Base-by-base conservation (phyloP, 1,140 invertebrate genomes). In the Pseudobourletiella spinata region DNA sequence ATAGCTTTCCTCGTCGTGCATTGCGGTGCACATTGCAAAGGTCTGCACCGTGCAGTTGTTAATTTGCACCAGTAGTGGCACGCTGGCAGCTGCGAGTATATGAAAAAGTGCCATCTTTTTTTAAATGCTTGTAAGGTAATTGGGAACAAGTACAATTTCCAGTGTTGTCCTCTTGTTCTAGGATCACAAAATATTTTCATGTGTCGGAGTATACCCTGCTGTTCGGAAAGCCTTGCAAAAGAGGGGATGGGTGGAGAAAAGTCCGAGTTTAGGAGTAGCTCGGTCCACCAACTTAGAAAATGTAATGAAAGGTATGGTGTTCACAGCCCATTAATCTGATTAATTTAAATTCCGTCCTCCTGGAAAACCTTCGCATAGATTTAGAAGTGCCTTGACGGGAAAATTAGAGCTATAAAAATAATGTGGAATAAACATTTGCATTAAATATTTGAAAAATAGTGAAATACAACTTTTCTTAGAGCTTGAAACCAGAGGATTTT, bases 181-280 rank as follows among this genome's bases (percentile, higher is more conserved):
- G 78, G 74, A 76, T 65, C 73, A 74, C 14, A 78, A 78, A 67
- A 73, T 81, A 25, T 81, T 79, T 69, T 76, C 75, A 0, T 77
- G 79, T 28, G 74, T 77, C 30, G 79, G 79, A 25, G 76, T 76
- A 3, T 80, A 80, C 70, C 75, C 77, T 8, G 73, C 75, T 25
- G 72, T 82, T 6, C 70, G 78, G 57, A 71, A 76, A 22, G 75
- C 76, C 51, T 62, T 82, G 11, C 60, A 76, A 55, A 72, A 72
- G 58, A 68, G 79, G 51, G 80, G 66, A 6, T 67, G 66, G 66
- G 32, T 67, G 20, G 66, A 67, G 30, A 67, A 67, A 39, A 18
- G 26, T 29, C 20, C n/a, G 18, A 56, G 48, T 26, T 24, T 51
- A 44, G 44, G 43, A 26, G 24, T 51, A 26, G 48, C 22, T 14